phyloP scores from a whole-genome alignment of 2,888 invertebrate species.

The Lycophotia porphyrea region DNA sequence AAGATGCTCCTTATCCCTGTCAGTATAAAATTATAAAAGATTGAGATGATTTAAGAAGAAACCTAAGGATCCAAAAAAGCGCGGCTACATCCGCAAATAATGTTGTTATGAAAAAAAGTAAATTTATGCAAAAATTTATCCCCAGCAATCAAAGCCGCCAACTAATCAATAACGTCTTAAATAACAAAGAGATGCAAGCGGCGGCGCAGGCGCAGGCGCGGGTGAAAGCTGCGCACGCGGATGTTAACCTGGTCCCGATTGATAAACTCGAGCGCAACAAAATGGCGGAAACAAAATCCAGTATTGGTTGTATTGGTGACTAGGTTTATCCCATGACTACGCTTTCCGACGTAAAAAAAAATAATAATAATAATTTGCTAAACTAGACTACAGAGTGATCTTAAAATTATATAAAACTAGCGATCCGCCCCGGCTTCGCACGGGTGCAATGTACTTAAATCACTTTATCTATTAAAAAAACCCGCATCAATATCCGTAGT shows the following conservation, averaged over 20 bases:
- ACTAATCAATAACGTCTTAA: slow-evolving; percentile 38
- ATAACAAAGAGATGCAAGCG: slow-evolving; percentile 64
- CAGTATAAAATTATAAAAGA: no score
- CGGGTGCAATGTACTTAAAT: no score
- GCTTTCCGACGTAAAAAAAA: background rate
- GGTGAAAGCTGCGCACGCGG: slow-evolving; percentile 77
- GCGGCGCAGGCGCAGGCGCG: slow-evolving; percentile 32
- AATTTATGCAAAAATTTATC: slow-evolving; percentile 1
- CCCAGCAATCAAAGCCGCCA: background rate
- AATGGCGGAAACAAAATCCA: slow-evolving; percentile 71
- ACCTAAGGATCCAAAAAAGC: no score
- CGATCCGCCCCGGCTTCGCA: no score
- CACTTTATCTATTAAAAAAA: no score
- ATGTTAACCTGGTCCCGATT: slow-evolving; percentile 75
- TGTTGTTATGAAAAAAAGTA: background rate
- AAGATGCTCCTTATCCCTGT: no score
- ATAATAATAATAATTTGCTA: no score
- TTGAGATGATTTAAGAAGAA: no score
- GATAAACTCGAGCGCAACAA: slow-evolving; percentile 72
- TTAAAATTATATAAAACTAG: rapidly evolving
- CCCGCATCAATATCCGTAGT: no score
- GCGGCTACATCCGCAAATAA: background rate
- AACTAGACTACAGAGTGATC: background rate
- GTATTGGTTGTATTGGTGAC: slow-evolving; percentile 51
- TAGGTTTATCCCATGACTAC: slow-evolving; percentile 7